Percentiles rank a stretch among this genome's conserved stretches.
phyloP scores from a whole-genome alignment of 1,140 invertebrate genomes.

The Araneus ventricosus region DNA sequence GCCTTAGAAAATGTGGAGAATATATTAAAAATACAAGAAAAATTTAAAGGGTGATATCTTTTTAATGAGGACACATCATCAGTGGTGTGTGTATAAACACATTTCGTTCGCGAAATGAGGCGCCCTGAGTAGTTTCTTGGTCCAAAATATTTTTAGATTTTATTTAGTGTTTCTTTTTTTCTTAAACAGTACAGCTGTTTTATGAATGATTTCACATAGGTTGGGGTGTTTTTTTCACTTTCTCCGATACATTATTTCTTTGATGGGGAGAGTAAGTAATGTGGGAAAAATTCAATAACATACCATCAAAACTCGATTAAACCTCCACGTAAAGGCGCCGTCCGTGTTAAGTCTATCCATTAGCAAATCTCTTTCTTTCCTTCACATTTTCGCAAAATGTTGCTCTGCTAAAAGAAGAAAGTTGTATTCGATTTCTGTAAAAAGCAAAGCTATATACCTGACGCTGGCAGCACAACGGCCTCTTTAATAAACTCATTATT shows the following conservation, averaged over 20 bases:
- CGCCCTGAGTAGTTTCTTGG: neutral
- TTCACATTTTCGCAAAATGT: neutral
- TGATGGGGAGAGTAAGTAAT: conserved; percentile 12
- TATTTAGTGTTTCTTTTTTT: neutral
- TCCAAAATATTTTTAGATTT: neutral
- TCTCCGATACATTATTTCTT: conserved; percentile 25
- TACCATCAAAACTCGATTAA: conserved; percentile 63
- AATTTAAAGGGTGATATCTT: neutral
- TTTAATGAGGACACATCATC: neutral
- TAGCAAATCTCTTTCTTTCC: neutral
- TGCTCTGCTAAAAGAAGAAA: neutral
- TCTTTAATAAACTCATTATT: neutral
- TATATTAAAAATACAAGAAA: neutral
- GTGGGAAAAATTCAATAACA: conserved; percentile 61
- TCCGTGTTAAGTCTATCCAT: conserved; percentile 17
- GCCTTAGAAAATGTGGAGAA: neutral
- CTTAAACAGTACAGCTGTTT: neutral
- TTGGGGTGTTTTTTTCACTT: neutral
- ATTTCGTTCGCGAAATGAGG: neutral
- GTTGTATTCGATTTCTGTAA: neutral
- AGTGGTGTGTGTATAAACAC: neutral
- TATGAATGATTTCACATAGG: neutral
- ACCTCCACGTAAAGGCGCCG: neutral
- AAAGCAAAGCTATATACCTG: neutral
- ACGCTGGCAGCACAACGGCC: neutral